Conservation (phyloP, 2,888 invertebrate genomes). For the Watsonalla cultraria region DNA sequence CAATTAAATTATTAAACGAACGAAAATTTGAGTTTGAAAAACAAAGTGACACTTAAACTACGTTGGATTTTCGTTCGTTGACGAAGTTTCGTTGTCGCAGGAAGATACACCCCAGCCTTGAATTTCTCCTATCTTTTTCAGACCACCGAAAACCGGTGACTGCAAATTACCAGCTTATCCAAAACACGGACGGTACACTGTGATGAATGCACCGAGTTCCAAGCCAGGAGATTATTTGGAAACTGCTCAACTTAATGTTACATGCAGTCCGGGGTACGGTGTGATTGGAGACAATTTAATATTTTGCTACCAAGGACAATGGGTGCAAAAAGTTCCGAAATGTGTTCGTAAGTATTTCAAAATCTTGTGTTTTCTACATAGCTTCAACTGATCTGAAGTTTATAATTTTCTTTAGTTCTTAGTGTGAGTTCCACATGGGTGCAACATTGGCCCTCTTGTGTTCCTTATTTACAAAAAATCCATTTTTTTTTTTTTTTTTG, state of each 20-base stretch:
- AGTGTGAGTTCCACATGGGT: no score
- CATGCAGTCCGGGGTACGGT: conserved; percentile 7
- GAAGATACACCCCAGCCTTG: no score
- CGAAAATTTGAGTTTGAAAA: no score
- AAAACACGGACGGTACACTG: conserved; percentile 8
- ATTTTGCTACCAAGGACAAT: conserved; percentile 6
- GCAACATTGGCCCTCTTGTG: no score
- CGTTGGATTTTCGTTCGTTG: no score
- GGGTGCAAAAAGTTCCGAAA: conserved; percentile 4
- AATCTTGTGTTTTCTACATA: background rate
- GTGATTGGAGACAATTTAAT: conserved; percentile 1
- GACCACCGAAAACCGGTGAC: conserved; percentile 3
- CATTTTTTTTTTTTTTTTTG: no score
- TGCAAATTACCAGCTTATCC: conserved; percentile 10
- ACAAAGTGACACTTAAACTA: no score
- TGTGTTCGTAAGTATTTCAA: conserved; percentile 5
- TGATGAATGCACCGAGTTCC: background rate
- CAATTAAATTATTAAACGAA: no score
- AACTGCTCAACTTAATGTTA: conserved; percentile 4
- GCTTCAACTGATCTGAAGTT: background rate
- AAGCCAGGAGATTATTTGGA: conserved; percentile 8
- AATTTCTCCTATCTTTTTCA: no score
- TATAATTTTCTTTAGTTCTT: background rate
- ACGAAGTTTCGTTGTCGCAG: no score
- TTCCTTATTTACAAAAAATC: no score